These are phyloP conservation scores for Bucco capensis DNA, from an alignment of 2,113 vertebrate genomes.

Conservation along the genomic window DNA sequence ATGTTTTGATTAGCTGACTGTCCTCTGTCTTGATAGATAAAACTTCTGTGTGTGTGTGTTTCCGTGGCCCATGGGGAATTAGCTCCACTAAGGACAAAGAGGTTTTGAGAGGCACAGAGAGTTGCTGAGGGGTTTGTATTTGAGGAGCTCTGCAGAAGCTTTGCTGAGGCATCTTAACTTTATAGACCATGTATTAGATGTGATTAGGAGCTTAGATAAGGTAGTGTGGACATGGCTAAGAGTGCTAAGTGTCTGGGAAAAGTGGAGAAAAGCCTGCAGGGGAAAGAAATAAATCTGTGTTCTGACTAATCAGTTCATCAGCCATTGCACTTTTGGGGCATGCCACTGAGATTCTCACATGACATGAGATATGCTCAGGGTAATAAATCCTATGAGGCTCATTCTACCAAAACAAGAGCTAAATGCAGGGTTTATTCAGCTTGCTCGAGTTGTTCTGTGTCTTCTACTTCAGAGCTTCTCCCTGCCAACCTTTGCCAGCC, in stretches of 20 bases:
- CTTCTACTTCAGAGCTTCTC: background rate
- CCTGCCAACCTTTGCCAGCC: background rate
- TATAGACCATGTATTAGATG: background rate
- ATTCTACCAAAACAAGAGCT: background rate
- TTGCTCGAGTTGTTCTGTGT: background rate
- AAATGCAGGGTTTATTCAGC: background rate
- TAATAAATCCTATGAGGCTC: background rate
- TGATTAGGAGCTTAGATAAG: background rate
- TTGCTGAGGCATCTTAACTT: background rate
- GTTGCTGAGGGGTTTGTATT: background rate
- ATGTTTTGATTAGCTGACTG: background rate
- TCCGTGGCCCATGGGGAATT: background rate
- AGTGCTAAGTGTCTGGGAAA: background rate
- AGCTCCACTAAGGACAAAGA: background rate
- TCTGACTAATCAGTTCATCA: slow-evolving; percentile 10
- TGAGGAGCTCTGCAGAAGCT: background rate
- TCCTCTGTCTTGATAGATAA: background rate
- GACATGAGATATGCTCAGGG: background rate
- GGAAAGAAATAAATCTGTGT: background rate
- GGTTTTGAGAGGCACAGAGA: background rate
- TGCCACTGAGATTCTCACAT: background rate
- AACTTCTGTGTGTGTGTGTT: background rate
- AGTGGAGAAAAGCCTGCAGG: background rate
- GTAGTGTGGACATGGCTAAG: background rate
- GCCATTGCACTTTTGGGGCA: accelerated